phyloP scores from a whole-genome alignment of 1,140 invertebrate species.

The Drosophila asahinai region DNA sequence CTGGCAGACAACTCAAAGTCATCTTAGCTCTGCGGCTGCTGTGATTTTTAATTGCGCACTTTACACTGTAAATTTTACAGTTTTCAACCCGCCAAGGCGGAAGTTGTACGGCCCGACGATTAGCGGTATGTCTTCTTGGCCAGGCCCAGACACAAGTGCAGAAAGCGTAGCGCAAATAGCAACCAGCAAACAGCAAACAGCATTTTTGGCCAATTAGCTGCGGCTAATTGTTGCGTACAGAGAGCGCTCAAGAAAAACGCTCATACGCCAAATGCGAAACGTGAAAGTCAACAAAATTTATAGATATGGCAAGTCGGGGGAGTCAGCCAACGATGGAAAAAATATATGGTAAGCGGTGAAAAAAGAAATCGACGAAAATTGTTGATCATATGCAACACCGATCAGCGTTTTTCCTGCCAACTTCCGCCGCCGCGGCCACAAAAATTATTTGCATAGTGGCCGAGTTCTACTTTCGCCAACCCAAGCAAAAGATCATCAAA shows the following conservation, averaged over 20 bases:
- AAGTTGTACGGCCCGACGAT: constrained; percentile 63
- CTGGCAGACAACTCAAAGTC: constrained; percentile 48
- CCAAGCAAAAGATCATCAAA: constrained; percentile 51
- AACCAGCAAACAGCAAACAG: constrained; percentile 57
- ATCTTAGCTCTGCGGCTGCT: constrained; percentile 35
- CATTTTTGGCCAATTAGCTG: constrained; percentile 80
- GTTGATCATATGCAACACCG: constrained; percentile 48
- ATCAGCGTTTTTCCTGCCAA: constrained; percentile 57
- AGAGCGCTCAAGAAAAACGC: constrained; percentile 13
- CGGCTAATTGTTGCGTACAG: constrained; percentile 76
- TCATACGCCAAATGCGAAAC: constrained; percentile 62
- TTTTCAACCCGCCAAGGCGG: constrained; percentile 52
- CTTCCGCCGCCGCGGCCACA: constrained; percentile 57
- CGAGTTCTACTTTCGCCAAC: constrained; percentile 71
- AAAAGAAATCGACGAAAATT: constrained; percentile 18
- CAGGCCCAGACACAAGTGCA: constrained; percentile 63
- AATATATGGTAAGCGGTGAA: neutral
- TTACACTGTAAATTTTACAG: constrained; percentile 65
- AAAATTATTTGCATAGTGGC: constrained; percentile 55
- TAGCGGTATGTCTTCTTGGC: constrained; percentile 44
- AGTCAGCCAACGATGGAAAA: constrained; percentile 25
- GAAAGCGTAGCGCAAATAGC: constrained; percentile 76
- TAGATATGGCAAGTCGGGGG: constrained; percentile 30
- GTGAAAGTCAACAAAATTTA: constrained; percentile 74
- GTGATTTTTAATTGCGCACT: constrained; percentile 66